Base-by-base conservation (phyloP, 2,113 vertebrate genomes). In the Spea bombifrons region DNA sequence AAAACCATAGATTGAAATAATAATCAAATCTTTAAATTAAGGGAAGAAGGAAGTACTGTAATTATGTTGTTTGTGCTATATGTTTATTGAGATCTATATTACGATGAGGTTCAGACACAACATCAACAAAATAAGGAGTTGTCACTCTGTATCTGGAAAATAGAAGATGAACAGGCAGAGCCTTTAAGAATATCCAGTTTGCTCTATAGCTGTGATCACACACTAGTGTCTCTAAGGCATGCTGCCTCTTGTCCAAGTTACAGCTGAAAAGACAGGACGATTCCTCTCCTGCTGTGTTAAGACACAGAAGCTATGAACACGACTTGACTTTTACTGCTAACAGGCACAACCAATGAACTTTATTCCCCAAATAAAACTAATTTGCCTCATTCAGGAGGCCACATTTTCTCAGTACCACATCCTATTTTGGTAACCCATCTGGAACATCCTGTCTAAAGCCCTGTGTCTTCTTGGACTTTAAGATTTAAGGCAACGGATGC, bases 301-400 rank as follows among this genome's bases (percentile, higher is more conserved):
- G 75, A 83, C 84, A 84, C 68, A 71, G 84, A 87, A 83, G 68
- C 85, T 86, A 84, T 83, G 71, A 80, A 89, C 85, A 71, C 71
- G 87, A 88, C 76, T 85, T 89, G 88, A 89, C 88, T 90, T 87
- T 45, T 85, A 81, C 73, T 50, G 88, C 89, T 87, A 82, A 87
- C 83, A 84, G 89, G 86, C 89, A 89, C 0, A 72, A 81, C 76
- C 83, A 73, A 0, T 50, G 81, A 87, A 85, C 86, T 87, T 80
- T 68, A 78, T 76, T 84, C 84, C 83, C 0, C 66, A 72, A 79
- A n/a, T 13, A 85, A 84, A 85, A 73, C 83, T 85, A 81, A 73
- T 15, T 79, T 74, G 75, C 83, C 71, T 55, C 69, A 80, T 71
- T 82, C 81, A 80, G 75, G 81, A 84, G 84, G 82, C 84, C 87